Evolutionary conservation across 2,113 vertebrate genomes (phyloP), one percentile per base, ranked within the genome.

Genomic region (Coregonus clupeaformis): DNA sequence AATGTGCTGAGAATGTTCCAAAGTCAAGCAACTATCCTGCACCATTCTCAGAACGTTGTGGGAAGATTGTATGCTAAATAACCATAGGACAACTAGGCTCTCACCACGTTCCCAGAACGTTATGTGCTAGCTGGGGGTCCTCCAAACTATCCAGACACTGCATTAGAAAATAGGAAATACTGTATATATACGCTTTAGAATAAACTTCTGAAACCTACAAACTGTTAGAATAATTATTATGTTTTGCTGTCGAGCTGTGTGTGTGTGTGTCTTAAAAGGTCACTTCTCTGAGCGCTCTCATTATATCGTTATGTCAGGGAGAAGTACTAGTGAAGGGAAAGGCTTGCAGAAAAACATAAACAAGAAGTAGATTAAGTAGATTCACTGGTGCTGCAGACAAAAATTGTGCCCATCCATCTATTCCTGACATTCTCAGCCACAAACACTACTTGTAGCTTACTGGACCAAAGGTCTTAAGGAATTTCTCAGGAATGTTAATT

Each of bases 341-440:
- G 57, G 64, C 30, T 18, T 12, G 30, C 7, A 0, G n/a, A 27
- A 62, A 47, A 78, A 78, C 45, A 76, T 27, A 79, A 81, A 77
- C 68, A 77, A 68, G 60, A n/a, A n/a, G n/a, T n/a, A n/a, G n/a
- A n/a, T n/a, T n/a, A 16, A 77, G 69, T 80, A 77, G 67, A 27
- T 80, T 69, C 83, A 87, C 75, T 82, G 80, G 84, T 83, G 82
- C 62, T 45, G 68, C 22, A 77, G 80, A 81, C 75, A 78, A 83
- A 84, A 71, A 62, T 20, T 65, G 25, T 49, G 72, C 68, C 49
- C 63, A 18, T 77, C 75, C 36, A 30, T 77, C 77, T 74, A n/a
- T 67, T 16, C 27, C n/a, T 74, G 78, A 52, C 84, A 67, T 73
- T 80, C 76, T 73, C 22, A 47, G 14, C 4, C 47, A 12, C 47